phyloP scores from a whole-genome alignment of 2,888 invertebrate species.

The Cacoxenus indagator region DNA sequence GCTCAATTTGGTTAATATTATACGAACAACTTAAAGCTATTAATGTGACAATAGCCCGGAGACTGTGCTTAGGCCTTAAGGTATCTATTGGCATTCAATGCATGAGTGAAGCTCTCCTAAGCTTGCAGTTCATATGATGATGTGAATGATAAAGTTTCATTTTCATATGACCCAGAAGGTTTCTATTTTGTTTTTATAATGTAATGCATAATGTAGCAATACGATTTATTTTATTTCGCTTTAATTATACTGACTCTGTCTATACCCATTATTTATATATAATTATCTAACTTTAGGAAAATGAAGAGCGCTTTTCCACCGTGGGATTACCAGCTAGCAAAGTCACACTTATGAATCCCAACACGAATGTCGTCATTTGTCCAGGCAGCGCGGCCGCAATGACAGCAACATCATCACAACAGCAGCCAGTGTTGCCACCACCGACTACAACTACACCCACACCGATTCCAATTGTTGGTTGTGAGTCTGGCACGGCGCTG shows the following conservation, averaged over 20 bases:
- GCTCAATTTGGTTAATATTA: no score
- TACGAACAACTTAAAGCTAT: no score
- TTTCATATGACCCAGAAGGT: no score
- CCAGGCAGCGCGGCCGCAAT: slow-evolving; percentile 44
- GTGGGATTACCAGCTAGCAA: slow-evolving; percentile 50
- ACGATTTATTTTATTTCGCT: neutral
- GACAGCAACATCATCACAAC: neutral
- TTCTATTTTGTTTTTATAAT: no score
- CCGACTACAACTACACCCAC: slow-evolving; percentile 53
- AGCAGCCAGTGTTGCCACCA: slow-evolving; percentile 18
- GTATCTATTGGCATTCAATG: no score
- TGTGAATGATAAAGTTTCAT: no score
- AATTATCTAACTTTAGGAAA: slow-evolving; percentile 47
- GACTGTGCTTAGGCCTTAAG: no score
- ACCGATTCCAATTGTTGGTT: slow-evolving; percentile 58
- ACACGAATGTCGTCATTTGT: slow-evolving; percentile 37
- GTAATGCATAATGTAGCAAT: neutral
- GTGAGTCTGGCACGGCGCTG: slow-evolving; percentile 65
- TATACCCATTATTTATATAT: neutral
- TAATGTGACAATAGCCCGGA: no score
- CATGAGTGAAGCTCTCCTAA: no score
- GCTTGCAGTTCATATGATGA: no score
- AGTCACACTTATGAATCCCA: neutral
- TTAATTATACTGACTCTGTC: neutral
- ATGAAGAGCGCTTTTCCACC: slow-evolving; percentile 60